Percentiles rank a stretch among this genome's conserved stretches.
Evolutionary conservation across 1,140 invertebrate genomes (phyloP).

Genomic region (Agrypnia vestita): DNA sequence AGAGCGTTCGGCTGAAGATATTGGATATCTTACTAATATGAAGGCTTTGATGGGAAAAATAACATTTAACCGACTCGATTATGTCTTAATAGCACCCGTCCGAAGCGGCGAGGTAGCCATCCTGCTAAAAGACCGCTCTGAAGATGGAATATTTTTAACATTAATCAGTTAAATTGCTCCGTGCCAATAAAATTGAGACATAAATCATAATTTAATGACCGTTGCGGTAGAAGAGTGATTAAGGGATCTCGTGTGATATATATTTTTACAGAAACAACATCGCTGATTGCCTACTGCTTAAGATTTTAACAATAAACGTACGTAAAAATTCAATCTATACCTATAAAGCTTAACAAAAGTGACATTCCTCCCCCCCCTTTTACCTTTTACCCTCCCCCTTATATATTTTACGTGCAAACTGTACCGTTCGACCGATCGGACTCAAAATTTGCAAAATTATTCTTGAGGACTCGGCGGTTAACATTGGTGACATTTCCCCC

Average conservation of each 20-base stretch:
- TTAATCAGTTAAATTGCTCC: constrained; percentile 43
- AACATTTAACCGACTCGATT: constrained; percentile 35
- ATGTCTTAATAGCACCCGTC: constrained; percentile 34
- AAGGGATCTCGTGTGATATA: not conserved
- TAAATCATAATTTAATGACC: constrained; percentile 40
- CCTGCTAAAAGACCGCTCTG: constrained; percentile 11
- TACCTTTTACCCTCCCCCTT: no score
- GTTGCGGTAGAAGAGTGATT: constrained; percentile 16
- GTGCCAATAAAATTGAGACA: constrained; percentile 42
- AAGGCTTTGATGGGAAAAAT: constrained; percentile 1
- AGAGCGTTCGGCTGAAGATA: constrained; percentile 10
- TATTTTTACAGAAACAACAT: no score
- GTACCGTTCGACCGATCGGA: no score
- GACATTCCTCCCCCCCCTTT: no score
- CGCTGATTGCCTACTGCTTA: no score
- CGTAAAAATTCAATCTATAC: no score
- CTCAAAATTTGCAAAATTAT: no score
- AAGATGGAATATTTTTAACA: constrained; percentile 38
- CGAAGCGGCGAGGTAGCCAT: not conserved
- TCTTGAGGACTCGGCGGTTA: no score
- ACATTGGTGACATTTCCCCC: no score
- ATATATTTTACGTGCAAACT: no score
- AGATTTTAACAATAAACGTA: no score
- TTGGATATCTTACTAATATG: constrained; percentile 6
- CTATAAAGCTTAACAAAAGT: no score